Percentiles rank a stretch among this genome's conserved stretches.
Evolutionary conservation across 2,113 vertebrate genomes (phyloP).

Genomic region (Hydropotes inermis): DNA sequence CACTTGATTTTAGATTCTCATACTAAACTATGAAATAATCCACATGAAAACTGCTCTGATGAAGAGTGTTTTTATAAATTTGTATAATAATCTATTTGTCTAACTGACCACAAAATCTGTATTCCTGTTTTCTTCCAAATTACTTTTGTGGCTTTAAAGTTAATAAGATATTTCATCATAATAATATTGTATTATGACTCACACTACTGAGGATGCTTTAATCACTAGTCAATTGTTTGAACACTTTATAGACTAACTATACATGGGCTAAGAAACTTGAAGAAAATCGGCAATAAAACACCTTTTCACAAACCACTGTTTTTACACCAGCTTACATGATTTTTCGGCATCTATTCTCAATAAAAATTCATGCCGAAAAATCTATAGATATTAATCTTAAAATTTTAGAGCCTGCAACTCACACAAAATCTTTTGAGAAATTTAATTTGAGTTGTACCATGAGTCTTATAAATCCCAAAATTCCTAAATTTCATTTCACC

Average conservation of each 20-base stretch:
- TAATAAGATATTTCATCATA: not conserved
- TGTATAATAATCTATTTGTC: not conserved
- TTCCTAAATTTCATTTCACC: not conserved
- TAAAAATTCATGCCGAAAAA: not conserved
- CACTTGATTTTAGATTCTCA: conserved; percentile 60
- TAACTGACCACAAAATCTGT: not conserved
- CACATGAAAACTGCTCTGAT: not conserved
- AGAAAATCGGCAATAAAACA: conserved; percentile 2
- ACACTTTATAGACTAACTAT: not conserved
- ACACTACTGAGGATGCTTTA: not conserved
- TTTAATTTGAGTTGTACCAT: not conserved
- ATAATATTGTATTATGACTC: not conserved
- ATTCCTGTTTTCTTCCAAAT: not conserved
- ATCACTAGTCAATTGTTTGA: not conserved
- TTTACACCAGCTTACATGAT: not conserved
- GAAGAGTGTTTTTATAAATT: not conserved
- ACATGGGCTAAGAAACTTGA: not conserved
- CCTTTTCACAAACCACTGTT: not conserved
- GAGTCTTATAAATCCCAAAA: not conserved
- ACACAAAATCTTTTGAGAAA: not conserved
- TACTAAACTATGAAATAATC: not conserved
- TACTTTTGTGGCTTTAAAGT: not conserved
- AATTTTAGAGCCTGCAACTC: not conserved
- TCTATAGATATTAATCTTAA: not conserved
- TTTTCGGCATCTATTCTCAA: not conserved